Conservation (phyloP, 1,140 invertebrate species). For the Zaprionus vittiger region DNA sequence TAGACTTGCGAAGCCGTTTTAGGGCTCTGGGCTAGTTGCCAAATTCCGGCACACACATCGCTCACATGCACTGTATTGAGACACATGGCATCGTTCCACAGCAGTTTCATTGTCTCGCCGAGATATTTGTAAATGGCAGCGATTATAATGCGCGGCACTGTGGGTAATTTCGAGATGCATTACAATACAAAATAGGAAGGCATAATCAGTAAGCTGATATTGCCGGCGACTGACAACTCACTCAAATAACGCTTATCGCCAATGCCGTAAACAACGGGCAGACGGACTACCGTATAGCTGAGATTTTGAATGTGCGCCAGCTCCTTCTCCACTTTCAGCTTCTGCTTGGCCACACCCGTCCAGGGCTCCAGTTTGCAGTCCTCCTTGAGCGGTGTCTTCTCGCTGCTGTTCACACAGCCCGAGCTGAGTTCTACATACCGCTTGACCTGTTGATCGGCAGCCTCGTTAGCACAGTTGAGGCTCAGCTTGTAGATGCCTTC, state of each 20-base stretch:
- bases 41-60: constrained; percentile 92
- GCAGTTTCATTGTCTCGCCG: constrained; percentile 94
- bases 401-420: constrained; percentile 91
- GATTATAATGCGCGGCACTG: constrained; percentile 93
- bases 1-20: constrained; percentile 88
- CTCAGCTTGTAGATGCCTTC: constrained; percentile 95
- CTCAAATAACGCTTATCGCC: constrained; percentile 93
- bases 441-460: constrained; percentile 88
- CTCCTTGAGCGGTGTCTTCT: constrained; percentile 92
- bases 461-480: constrained; percentile 92
- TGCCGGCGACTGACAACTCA: constrained; percentile 84
- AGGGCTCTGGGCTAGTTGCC: constrained; percentile 85
- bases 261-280: constrained; percentile 94
- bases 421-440: constrained; percentile 94
- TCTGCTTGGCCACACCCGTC: constrained; percentile 93
- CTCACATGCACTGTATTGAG: constrained; percentile 95
- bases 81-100: constrained; percentile 93
- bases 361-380: constrained; percentile 91
- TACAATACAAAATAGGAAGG: constrained; percentile 41
- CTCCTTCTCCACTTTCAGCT: constrained; percentile 92
- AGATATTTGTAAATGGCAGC: constrained; percentile 95
- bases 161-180: constrained; percentile 50
- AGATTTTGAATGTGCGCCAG: constrained; percentile 87
- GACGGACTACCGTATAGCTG: constrained; percentile 92
- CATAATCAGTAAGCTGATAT: constrained; percentile 11